Percentiles rank a stretch among this genome's conserved stretches.
phyloP scores from a whole-genome alignment of 2,113 vertebrate genomes.

The Oryzias celebensis region DNA sequence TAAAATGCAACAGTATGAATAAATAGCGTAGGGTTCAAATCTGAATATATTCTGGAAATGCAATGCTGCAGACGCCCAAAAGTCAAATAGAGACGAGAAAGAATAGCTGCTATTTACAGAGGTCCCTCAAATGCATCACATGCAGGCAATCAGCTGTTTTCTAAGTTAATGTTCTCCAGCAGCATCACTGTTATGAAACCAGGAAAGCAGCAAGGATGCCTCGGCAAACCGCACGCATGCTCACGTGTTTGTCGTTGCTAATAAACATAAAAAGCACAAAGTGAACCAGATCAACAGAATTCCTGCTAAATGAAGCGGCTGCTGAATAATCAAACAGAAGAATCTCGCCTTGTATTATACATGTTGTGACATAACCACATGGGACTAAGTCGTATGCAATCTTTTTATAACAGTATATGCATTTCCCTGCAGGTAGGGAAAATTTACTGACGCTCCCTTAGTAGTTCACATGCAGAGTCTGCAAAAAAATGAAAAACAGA shows the following conservation, averaged over 20 bases:
- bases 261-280: slow-evolving; percentile 1
- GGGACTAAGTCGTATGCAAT: not conserved
- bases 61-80: not conserved
- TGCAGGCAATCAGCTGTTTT: not conserved
- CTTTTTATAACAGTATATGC: not conserved
- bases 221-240: not conserved
- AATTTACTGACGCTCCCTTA: not conserved
- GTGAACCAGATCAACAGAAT: not conserved
- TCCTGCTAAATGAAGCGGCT: slow-evolving; percentile 13
- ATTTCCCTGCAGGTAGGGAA: not conserved
- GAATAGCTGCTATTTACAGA: not conserved
- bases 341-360: slow-evolving; percentile 1
- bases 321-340: slow-evolving; percentile 13
- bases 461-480: not conserved
- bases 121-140: not conserved
- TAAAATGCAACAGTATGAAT: no score
- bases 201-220: not conserved
- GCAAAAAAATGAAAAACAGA: not conserved
- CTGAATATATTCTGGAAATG: not conserved
- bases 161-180: not conserved
- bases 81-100: not conserved
- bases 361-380: not conserved
- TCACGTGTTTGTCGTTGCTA: slow-evolving; percentile 1
- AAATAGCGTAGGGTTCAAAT: no score
- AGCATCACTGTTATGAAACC: not conserved